Evolutionary conservation across 2,888 invertebrate species (phyloP).

Genomic region (Stenoptilia bipunctidactyla): DNA sequence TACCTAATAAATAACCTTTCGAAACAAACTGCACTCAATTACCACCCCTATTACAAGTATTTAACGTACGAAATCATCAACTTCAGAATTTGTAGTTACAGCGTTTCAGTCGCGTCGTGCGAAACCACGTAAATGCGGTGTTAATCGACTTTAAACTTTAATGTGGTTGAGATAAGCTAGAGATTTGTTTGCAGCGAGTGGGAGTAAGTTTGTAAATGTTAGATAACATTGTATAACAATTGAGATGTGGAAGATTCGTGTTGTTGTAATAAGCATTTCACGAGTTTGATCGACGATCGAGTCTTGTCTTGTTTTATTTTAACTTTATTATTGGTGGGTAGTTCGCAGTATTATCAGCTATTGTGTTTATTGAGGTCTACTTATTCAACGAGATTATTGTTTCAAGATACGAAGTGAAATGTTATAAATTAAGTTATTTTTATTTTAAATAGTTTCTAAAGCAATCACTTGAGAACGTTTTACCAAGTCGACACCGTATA

Average conservation of each 20-base stretch:
- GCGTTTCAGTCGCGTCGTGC: no score
- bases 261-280: constrained; percentile 40
- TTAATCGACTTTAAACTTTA: constrained; percentile 4
- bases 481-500: no score
- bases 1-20: constrained; percentile 36
- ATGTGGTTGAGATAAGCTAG: neutral
- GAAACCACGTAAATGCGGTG: neutral
- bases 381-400: no score
- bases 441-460: no score
- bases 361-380: neutral
- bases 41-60: constrained; percentile 16
- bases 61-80: no score
- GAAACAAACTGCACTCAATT: constrained; percentile 16
- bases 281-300: constrained; percentile 25
- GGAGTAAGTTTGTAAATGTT: constrained; percentile 21
- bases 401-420: no score
- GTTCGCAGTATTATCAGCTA: neutral
- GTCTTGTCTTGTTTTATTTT: neutral
- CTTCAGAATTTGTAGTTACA: no score
- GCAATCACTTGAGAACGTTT: no score
- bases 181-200: constrained; percentile 19
- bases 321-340: neutral
- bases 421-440: no score
- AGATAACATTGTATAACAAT: constrained; percentile 55
- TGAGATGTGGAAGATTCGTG: constrained; percentile 50